phyloP scores from a whole-genome alignment of 2,113 vertebrate genomes.

The Scomber colias region DNA sequence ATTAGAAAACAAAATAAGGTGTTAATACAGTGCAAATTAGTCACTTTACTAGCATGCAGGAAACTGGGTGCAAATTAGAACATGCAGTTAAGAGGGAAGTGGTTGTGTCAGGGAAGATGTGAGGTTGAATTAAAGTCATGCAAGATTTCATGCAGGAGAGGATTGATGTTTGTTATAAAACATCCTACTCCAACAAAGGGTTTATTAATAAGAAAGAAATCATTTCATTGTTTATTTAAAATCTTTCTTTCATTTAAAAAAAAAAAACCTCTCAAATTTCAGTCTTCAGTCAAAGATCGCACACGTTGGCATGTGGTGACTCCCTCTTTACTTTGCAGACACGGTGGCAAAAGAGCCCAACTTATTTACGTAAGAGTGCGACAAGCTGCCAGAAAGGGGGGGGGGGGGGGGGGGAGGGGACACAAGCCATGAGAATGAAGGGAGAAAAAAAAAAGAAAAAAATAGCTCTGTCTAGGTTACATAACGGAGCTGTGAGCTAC shows the following conservation, averaged over 20 bases:
- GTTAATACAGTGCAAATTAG: constrained; percentile 84
- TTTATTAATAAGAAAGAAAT: not conserved
- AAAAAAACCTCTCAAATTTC: not conserved
- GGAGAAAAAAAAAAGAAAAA: constrained; percentile 5
- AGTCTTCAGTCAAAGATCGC: not conserved
- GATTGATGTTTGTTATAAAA: constrained; percentile 7
- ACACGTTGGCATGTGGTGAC: not conserved
- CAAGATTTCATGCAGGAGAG: constrained; percentile 59
- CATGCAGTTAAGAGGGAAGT: constrained; percentile 78
- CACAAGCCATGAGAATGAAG: constrained; percentile 42
- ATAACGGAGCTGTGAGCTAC: constrained; percentile 69
- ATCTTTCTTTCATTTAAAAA: not conserved
- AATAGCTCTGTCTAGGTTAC: constrained; percentile 59
- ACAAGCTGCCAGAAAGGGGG: constrained; percentile 45
- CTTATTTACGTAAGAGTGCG: constrained; percentile 66
- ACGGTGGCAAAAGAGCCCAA: constrained; percentile 35
- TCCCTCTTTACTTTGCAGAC: constrained; percentile 35
- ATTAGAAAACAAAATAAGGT: constrained; percentile 65
- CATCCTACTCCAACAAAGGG: not conserved
- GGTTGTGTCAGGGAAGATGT: constrained; percentile 56
- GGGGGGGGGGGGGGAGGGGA: constrained; percentile 31
- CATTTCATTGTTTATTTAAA: not conserved
- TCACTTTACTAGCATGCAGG: constrained; percentile 78
- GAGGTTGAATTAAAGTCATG: constrained; percentile 60
- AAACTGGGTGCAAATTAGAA: constrained; percentile 66